These are phyloP conservation scores for Etheostoma cragini DNA, from an alignment of 2,113 vertebrate species.

Conservation along the genomic window DNA sequence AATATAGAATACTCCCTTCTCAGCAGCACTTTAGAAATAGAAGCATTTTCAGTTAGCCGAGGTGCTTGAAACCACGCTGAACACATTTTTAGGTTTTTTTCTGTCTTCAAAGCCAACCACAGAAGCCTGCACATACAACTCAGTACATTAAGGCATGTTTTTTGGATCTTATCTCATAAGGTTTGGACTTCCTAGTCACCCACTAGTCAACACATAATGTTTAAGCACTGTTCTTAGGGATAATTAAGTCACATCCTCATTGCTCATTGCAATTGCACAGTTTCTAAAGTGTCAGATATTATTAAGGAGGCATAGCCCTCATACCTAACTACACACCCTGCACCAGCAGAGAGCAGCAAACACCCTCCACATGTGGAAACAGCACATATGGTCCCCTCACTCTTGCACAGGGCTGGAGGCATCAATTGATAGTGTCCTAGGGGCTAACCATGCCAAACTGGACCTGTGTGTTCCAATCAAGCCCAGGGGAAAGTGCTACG, in stretches of 20 bases:
- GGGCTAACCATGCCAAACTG: slow-evolving; percentile 20
- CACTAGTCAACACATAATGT: not conserved
- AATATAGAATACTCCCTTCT: not conserved
- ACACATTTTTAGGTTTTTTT: not conserved
- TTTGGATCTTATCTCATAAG: not conserved
- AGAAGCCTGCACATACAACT: not conserved
- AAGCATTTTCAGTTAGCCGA: not conserved
- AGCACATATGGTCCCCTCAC: not conserved
- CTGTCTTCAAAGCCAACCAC: not conserved
- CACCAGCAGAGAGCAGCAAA: slow-evolving; percentile 38
- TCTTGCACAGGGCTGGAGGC: not conserved
- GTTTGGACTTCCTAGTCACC: not conserved
- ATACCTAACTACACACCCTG: not conserved
- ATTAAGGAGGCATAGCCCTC: not conserved
- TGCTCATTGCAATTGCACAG: not conserved
- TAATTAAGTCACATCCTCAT: not conserved
- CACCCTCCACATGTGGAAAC: not conserved
- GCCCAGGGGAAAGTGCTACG: not conserved
- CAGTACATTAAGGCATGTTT: not conserved
- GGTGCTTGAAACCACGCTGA: not conserved
- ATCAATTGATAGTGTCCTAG: not conserved
- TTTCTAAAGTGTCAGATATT: not conserved
- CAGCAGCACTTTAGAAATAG: not conserved
- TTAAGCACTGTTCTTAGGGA: not conserved
- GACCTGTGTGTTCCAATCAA: not conserved